These are phyloP conservation scores for Glandiceps talaboti DNA, from an alignment of 53 echinoderm and acorn worm species.

Conservation along the genomic window DNA sequence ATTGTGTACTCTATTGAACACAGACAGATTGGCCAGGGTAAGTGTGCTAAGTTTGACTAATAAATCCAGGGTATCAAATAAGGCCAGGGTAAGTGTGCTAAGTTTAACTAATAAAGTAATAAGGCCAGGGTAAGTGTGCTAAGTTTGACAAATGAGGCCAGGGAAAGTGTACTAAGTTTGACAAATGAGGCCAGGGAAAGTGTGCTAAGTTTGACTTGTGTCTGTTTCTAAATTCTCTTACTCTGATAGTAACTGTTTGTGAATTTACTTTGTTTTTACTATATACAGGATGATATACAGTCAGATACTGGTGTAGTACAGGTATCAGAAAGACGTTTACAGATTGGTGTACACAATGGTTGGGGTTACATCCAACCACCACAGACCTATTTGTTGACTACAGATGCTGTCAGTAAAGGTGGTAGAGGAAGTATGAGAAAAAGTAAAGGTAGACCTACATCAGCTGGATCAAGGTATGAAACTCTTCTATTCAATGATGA, in stretches of 20 bases:
- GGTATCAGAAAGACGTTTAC: slow-evolving; percentile 77
- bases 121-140: too few species aligned
- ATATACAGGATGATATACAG: slow-evolving; percentile 53
- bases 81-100: too few species aligned
- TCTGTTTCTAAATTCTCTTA: too few species aligned
- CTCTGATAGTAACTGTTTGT: too few species aligned
- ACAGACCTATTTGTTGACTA: slow-evolving; percentile 59
- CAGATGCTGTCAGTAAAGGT: slow-evolving; percentile 16
- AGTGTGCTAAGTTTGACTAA: too few species aligned
- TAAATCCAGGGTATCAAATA: too few species aligned
- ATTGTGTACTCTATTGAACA: slow-evolving; percentile 59
- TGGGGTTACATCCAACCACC: slow-evolving; percentile 93
- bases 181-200: too few species aligned
- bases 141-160: too few species aligned
- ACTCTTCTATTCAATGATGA: too few species aligned
- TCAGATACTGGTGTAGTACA: slow-evolving; percentile 33
- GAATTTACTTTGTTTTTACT: background rate
- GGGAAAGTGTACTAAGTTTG: too few species aligned
- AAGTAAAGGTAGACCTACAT: slow-evolving; percentile 25
- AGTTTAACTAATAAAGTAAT: too few species aligned
- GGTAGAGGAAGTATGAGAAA: slow-evolving; percentile 32
- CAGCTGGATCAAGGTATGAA: slow-evolving; percentile 41
- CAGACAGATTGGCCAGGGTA: slow-evolving; percentile 70
- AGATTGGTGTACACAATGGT: slow-evolving; percentile 86
- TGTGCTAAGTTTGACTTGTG: too few species aligned